Conservation (phyloP, 2,113 vertebrate species). For the Xenopus tropicalis region UCB_Xtro_10.0 CM004451.2:16556001-16556500, state of each 20-base stretch:
- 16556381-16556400: too few species aligned
- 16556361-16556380: too few species aligned
- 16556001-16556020: background rate
- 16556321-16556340: too few species aligned
- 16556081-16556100: slow-evolving; percentile 22
- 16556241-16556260: slow-evolving; percentile 24
- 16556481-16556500: too few species aligned
- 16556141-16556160: background rate
- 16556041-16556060: background rate
- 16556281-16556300: background rate
- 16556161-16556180: too few species aligned
- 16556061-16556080: slow-evolving; percentile 13
- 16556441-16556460: too few species aligned
- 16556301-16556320: slow-evolving; percentile 21
- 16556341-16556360: too few species aligned
- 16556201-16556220: slow-evolving; percentile 14
- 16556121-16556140: background rate
- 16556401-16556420: too few species aligned
- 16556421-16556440: too few species aligned
- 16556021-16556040: slow-evolving; percentile 28
- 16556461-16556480: too few species aligned
- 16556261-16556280: slow-evolving; percentile 16
- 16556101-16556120: background rate
- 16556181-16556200: background rate
- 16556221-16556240: slow-evolving; percentile 13